A percentile compares a stretch with the other conserved stretches of the same genome.
These are phyloP conservation scores for Falco concolor DNA, from an alignment of 2,797 vertebrate genomes.

Conservation along the genomic window DNA sequence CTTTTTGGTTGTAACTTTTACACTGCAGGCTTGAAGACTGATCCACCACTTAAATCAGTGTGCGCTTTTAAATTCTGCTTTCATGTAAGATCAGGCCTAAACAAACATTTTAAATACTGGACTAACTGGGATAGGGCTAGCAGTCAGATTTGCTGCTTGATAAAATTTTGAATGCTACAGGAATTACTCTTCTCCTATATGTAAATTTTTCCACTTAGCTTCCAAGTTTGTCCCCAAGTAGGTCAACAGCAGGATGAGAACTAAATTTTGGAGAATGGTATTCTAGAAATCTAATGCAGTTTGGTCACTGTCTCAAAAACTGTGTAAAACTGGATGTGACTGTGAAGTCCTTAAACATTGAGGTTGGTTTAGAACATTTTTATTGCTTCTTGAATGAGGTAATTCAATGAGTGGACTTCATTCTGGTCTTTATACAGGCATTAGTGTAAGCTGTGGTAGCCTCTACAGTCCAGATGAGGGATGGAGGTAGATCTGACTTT, in stretches of 20 bases:
- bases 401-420: background rate
- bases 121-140: background rate
- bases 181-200: background rate
- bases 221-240: background rate
- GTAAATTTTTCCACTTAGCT: background rate
- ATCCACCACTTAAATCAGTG: background rate
- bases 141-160: background rate
- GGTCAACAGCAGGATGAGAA: background rate
- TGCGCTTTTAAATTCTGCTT: background rate
- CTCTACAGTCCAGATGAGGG: background rate
- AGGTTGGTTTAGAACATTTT: background rate
- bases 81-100: background rate
- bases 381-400: background rate
- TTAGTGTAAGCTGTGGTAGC: background rate
- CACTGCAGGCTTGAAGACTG: background rate
- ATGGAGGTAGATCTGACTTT: background rate
- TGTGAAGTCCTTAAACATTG: background rate
- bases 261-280: background rate
- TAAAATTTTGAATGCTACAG: background rate
- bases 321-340: background rate
- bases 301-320: background rate
- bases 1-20: background rate
- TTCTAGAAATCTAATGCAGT: background rate
- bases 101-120: background rate
- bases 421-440: background rate